A percentile compares a stretch with the other conserved stretches of the same genome.
phyloP scores from a whole-genome alignment of 2,888 invertebrate genomes.

The Diadegma fenestrale region DNA sequence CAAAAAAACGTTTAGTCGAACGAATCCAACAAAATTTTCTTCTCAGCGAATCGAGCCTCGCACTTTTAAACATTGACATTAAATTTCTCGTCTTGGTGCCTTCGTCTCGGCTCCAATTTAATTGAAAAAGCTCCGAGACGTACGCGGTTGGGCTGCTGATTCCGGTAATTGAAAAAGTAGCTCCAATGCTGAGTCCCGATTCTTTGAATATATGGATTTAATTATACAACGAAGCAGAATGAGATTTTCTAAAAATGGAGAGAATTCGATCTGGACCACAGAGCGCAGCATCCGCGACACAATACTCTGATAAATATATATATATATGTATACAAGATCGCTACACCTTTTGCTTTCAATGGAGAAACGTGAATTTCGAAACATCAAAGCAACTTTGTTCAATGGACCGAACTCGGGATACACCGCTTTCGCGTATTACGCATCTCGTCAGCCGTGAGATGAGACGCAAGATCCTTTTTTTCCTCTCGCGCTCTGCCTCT shows the following conservation, averaged over 20 bases:
- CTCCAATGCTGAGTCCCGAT: slow-evolving; percentile 75
- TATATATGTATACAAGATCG: background rate
- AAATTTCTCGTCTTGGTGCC: background rate
- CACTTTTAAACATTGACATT: slow-evolving; percentile 1
- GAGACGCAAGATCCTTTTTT: slow-evolving; percentile 26
- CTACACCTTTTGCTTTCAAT: slow-evolving; percentile 55
- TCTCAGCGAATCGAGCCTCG: background rate
- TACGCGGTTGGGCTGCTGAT: slow-evolving; percentile 59
- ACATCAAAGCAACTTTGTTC: slow-evolving; percentile 70
- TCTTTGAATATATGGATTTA: background rate
- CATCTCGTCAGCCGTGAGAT: slow-evolving; percentile 62
- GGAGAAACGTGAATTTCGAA: slow-evolving; percentile 59
- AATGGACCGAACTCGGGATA: slow-evolving; percentile 64
- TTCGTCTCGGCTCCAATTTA: slow-evolving; percentile 21
- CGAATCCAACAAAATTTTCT: no score
- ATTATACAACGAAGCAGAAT: slow-evolving; percentile 63
- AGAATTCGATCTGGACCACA: slow-evolving; percentile 37
- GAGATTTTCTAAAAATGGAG: slow-evolving; percentile 70
- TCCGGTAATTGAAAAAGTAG: slow-evolving; percentile 81
- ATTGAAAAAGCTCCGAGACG: slow-evolving; percentile 57
- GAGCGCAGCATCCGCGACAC: slow-evolving; percentile 42
- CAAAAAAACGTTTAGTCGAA: no score
- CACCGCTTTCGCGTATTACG: slow-evolving; percentile 64
- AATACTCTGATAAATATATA: slow-evolving; percentile 19
- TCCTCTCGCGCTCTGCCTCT: slow-evolving; percentile 30